Base-by-base conservation (phyloP, 2,797 vertebrate genomes). In the Diplodus puntazzo region DNA sequence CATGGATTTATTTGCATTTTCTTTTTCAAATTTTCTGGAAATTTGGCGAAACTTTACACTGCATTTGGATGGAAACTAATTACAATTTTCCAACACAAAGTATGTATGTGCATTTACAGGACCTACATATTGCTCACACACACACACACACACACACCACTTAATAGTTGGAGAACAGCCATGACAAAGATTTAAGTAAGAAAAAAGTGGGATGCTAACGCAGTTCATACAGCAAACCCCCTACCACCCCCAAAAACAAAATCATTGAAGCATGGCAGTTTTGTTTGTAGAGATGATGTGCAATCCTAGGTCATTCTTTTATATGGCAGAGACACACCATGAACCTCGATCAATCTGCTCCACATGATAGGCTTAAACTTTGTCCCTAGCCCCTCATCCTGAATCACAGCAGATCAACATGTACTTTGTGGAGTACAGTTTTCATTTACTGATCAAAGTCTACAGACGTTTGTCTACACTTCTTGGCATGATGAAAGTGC, bases 301-400 rank as follows among this genome's bases (percentile, higher is more conserved):
- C 95, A 97, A 93, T 95, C 94, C 94, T 92, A 90, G 94, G 95
- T 84, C 82, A 92, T 34, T 89, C 81, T 68, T 52, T 52, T 11
- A 52, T 81, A 57, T 78, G 88, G 27, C 64, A 11, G 70, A 89
- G 65, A 93, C 39, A 14, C 68, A 70, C 65, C 45, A 90, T 85
- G 92, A 95, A 88, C 77, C 91, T 74, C 93, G 0, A 53, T 69
- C 74, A 82, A 67, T 78, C 57, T 69, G 50, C 50, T 18, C 42
- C 54, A 59, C 11, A 50, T 50, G 27, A 65, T 1, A 54, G n/a
- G 65, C n/a, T 60, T 17, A 34, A 27, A 7, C 30, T 5, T 53
- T 20, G 76, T 48, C 84, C 78, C 74, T 11, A 1, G 78, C 69
- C 83, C 23, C 86, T 85, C 86, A 76, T 83, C 83, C 79, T 65